A percentile compares a stretch with the other conserved stretches of the same genome.
phyloP scores from a whole-genome alignment of 1,140 invertebrate species.

The Epicauta chinensis region DNA sequence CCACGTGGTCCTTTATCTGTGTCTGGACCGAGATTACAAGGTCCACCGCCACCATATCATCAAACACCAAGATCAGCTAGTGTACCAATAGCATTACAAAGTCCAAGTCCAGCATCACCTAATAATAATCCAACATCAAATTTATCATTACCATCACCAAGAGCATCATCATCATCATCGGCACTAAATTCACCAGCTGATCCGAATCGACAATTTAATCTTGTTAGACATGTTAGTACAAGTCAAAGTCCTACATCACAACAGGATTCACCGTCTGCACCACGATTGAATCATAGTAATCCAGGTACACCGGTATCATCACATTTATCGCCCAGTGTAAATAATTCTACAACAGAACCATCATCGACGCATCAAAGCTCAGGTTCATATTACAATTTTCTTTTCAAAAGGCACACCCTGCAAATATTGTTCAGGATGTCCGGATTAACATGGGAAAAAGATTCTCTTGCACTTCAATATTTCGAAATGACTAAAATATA shows the following conservation, averaged over 20 bases:
- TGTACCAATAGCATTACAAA: conserved; percentile 71
- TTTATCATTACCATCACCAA: conserved; percentile 62
- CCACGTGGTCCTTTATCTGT: conserved; percentile 37
- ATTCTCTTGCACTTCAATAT: no score
- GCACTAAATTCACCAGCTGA: conserved; percentile 65
- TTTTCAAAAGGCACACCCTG: no score
- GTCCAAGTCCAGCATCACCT: conserved; percentile 63
- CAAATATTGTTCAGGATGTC: no score
- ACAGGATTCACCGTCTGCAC: conserved; percentile 47
- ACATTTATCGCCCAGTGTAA: conserved; percentile 53
- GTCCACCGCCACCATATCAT: conserved; percentile 81
- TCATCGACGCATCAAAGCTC: conserved; percentile 44
- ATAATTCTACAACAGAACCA: conserved; percentile 41
- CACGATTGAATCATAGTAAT: conserved; percentile 56
- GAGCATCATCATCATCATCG: conserved; percentile 61
- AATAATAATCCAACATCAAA: conserved; percentile 65
- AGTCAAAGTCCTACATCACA: conserved; percentile 58
- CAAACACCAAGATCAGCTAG: conserved; percentile 75
- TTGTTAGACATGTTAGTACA: conserved; percentile 47
- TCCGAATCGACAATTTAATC: conserved; percentile 45
- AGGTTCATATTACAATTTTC: conserved; percentile 33
- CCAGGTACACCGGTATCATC: conserved; percentile 63
- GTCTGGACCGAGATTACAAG: conserved; percentile 60
- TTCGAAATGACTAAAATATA: no score
- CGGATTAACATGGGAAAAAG: not conserved